Evolutionary conservation across 2,797 vertebrate genomes (phyloP), one percentile per base, ranked within the genome.

Genomic region (Acanthis flammea): DNA sequence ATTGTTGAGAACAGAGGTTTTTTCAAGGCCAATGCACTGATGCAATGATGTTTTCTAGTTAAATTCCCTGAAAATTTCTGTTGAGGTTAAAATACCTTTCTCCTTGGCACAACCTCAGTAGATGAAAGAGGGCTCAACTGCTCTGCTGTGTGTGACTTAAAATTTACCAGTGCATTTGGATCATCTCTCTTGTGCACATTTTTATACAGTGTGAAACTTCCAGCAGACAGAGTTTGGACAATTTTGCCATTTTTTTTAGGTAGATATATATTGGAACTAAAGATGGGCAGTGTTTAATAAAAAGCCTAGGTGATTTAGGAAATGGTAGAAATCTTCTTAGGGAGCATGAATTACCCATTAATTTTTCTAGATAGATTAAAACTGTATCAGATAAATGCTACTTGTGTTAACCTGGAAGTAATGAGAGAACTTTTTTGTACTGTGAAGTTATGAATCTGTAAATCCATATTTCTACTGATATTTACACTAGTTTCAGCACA

Each of bases 401-500:
- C 57, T 78, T 94, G 37, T 12, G 14, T 90, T 95, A 73, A 89
- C 19, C 37, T 91, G 50, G 71, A 86, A 90, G 42, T 73, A 89
- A 82, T 92, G 68, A 92, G 61, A 88, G 55, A 87, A 45, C 3
- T 12, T 77, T 18, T 9, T 82, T 95, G 28, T 79, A 94, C 41
- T 96, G 86, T 80, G 61, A 94, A 94, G 79, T 55, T 92, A 50
- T 94, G 84, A 95, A 81, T 86, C 80, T 96, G 65, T 96, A 94
- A 93, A 97, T 92, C 94, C 82, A 90, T 91, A 94, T 92, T 87
- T 97, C 88, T 97, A 86, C 92, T 96, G 95, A 88, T 96, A 96
- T 96, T 97, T 97, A 88, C 92, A 58, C 61, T 82, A 96, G 87
- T 98, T 97, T 95, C 86, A 95, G 70, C 95, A 93, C 92, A 96